Evolutionary conservation across 2,888 invertebrate genomes (phyloP).

Genomic region (Sepioteuthis lessoniana): DNA sequence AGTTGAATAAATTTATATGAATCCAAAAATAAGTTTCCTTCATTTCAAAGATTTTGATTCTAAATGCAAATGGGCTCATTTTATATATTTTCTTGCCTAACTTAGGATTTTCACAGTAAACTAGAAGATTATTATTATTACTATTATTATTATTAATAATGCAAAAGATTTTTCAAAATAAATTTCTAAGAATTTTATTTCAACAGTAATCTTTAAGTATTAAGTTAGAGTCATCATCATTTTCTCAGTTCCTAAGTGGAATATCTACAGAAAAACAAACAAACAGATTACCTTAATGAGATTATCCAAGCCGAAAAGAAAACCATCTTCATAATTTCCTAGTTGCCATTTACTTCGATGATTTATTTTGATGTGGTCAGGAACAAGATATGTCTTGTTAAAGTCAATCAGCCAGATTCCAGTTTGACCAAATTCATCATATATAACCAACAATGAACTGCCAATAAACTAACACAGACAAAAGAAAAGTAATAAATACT

Average conservation of each 20-base stretch:
- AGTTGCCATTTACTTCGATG: conserved; percentile 89
- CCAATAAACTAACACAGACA: conserved; percentile 69
- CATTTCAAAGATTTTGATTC: no score
- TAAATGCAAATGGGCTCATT: no score
- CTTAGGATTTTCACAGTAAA: no score
- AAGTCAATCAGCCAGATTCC: conserved; percentile 98
- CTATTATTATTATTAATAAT: no score
- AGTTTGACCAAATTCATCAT: conserved; percentile 86
- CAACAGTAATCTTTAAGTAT: background rate
- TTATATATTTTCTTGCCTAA: no score
- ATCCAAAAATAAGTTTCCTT: no score
- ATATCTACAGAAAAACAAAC: background rate
- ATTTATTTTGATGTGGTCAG: conserved; percentile 81
- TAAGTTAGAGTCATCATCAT: background rate
- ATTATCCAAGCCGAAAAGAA: conserved; percentile 92
- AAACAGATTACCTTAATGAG: conserved; percentile 82
- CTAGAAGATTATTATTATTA: no score
- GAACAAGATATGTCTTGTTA: conserved; percentile 88
- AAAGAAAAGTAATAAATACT: background rate
- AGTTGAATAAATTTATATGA: no score
- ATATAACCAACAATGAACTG: conserved; percentile 93
- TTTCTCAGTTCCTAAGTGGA: background rate
- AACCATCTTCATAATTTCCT: conserved; percentile 98
- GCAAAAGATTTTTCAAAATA: no score
- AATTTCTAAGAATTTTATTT: no score